Conservation (phyloP, 2,888 invertebrate species). For the Ochropacha duplaris region DNA sequence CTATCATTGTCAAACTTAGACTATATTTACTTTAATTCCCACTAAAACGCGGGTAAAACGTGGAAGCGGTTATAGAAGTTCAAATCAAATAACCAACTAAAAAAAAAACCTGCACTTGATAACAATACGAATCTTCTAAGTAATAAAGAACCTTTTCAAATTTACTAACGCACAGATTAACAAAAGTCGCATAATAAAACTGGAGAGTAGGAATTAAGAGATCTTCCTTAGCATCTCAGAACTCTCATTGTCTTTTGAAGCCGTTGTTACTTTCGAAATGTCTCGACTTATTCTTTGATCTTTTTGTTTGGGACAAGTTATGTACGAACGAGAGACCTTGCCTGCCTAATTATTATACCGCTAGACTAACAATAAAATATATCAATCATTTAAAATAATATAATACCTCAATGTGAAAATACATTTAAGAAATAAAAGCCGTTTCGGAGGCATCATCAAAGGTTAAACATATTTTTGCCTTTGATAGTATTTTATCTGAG, state of each 20-base stretch:
- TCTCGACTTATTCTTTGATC: constrained; percentile 39
- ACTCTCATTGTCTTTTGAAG: constrained; percentile 57
- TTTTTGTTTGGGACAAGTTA: constrained; percentile 30
- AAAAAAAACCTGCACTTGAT: neutral
- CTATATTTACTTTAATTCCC: no score
- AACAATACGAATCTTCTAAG: neutral
- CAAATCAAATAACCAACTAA: neutral
- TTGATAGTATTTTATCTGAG: no score
- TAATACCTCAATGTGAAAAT: no score
- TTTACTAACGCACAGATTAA: constrained; percentile 28
- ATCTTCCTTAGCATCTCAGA: constrained; percentile 47
- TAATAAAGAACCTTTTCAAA: neutral
- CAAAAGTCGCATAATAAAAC: constrained; percentile 43
- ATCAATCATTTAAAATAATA: no score
- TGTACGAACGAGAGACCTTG: neutral
- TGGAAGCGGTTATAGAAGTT: no score
- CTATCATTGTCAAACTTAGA: no score
- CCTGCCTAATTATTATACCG: no score
- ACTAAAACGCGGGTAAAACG: no score
- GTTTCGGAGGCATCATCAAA: no score
- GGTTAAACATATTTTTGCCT: no score
- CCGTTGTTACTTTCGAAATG: constrained; percentile 47
- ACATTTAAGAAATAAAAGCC: no score
- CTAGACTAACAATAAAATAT: no score
- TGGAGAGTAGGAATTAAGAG: constrained; percentile 43